Conservation (phyloP, 30 jellyfish, hydroid and myxozoan species). For the Aurelia coerulea region DNA sequence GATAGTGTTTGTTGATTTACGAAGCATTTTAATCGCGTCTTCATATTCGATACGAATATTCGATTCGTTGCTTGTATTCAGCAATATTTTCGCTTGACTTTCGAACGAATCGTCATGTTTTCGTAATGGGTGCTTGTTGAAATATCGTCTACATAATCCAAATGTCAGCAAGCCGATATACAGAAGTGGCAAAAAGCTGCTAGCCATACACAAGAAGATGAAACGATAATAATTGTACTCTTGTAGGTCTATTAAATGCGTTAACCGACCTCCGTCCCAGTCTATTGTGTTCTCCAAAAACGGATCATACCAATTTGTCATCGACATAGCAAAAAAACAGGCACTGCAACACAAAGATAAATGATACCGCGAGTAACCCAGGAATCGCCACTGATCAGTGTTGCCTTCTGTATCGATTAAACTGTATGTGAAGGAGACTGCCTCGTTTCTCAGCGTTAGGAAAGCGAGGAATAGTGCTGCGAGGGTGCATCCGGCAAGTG, state of each 20-base stretch:
- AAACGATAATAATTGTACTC: slow-evolving; percentile 85
- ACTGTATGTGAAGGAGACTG: slow-evolving; percentile 69
- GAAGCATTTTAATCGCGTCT: slow-evolving; percentile 65
- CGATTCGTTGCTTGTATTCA: slow-evolving; percentile 26
- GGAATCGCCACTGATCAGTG: slow-evolving; percentile 34
- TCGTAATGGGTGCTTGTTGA: slow-evolving; percentile 4
- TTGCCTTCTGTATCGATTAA: slow-evolving; percentile 32
- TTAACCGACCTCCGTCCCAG: slow-evolving; percentile 29
- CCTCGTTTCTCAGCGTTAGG: slow-evolving; percentile 52
- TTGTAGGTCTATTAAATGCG: slow-evolving; percentile 31
- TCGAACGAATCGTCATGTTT: background rate
- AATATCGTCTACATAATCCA: slow-evolving; percentile 52
- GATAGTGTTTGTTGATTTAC: slow-evolving; percentile 27
- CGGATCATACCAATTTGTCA: slow-evolving; percentile 94
- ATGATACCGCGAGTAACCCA: slow-evolving; percentile 59
- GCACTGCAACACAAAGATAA: slow-evolving; percentile 59
- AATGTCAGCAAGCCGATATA: slow-evolving; percentile 61
- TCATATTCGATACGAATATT: slow-evolving; percentile 39
- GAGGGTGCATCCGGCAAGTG: slow-evolving; percentile 55
- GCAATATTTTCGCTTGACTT: slow-evolving; percentile 9
- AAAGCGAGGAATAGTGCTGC: slow-evolving; percentile 38
- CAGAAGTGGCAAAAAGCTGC: slow-evolving; percentile 75
- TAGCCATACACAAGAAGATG: slow-evolving; percentile 64
- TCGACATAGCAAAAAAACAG: slow-evolving; percentile 74
- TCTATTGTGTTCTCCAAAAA: slow-evolving; percentile 46